phyloP scores from a whole-genome alignment of 2,888 invertebrate species.

The Onthophagus sagittarius region DNA sequence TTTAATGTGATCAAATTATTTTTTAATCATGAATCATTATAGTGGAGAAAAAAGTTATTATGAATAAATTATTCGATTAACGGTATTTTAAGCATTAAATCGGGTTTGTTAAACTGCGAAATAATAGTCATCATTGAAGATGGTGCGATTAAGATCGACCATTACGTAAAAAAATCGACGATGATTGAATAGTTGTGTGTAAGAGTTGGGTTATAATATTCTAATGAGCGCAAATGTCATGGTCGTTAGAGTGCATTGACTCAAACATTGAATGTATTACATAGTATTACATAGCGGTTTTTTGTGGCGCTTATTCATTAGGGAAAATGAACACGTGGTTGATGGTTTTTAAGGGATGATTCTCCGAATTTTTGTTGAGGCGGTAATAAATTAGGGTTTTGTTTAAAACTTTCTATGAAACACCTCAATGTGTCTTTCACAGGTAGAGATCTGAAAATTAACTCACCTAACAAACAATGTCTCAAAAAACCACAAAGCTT shows the following conservation, averaged over 20 bases:
- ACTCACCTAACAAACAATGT: neutral
- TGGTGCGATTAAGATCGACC: neutral
- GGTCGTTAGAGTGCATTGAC: neutral
- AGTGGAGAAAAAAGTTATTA: neutral
- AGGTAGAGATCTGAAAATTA: neutral
- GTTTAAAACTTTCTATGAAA: neutral
- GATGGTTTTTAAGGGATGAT: neutral
- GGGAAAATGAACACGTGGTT: neutral
- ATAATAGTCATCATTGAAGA: neutral
- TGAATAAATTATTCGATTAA: neutral
- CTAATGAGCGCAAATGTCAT: neutral
- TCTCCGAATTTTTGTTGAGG: neutral
- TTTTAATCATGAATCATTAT: no score
- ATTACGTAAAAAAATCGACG: neutral
- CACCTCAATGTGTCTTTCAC: neutral
- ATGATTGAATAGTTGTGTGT: neutral
- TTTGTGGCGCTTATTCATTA: neutral
- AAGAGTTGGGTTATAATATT: neutral
- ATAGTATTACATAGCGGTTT: neutral
- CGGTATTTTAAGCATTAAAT: neutral
- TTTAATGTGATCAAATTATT: neutral
- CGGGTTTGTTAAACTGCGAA: neutral
- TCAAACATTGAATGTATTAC: neutral
- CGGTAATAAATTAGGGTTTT: neutral
- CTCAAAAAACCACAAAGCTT: neutral